Evolutionary conservation across 1,140 invertebrate species (phyloP).

Genomic region (Heliconius nattereri): DNA sequence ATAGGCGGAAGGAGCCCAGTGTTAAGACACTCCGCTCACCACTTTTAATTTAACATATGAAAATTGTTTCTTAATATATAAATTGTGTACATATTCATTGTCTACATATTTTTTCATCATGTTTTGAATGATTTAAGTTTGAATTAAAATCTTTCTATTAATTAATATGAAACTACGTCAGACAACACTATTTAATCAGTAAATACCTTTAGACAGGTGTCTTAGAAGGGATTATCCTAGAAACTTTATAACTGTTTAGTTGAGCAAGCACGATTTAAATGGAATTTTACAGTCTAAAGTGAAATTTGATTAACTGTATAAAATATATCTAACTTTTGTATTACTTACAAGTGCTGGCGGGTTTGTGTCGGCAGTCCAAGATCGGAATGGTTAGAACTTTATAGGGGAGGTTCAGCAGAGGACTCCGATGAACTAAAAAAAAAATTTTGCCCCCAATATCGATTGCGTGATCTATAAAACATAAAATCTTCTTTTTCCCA

Average conservation of each 20-base stretch:
- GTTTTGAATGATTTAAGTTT: neutral
- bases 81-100: neutral
- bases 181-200: neutral
- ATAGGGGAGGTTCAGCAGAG: too few relatives aligned
- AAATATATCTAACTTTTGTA: too few relatives aligned
- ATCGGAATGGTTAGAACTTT: too few relatives aligned
- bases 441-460: too few relatives aligned
- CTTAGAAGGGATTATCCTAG: neutral
- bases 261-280: neutral
- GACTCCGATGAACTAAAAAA: too few relatives aligned
- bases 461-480: too few relatives aligned
- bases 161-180: neutral
- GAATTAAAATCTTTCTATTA: neutral
- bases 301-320: neutral
- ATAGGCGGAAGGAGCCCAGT: too few relatives aligned
- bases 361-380: too few relatives aligned
- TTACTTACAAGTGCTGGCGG: too few relatives aligned
- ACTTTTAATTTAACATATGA: too few relatives aligned
- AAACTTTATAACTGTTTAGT: slow-evolving; percentile 6
- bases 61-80: neutral
- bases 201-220: neutral
- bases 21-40: too few relatives aligned
- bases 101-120: neutral
- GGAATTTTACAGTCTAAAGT: neutral
- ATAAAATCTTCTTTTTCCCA: too few relatives aligned